phyloP scores from a whole-genome alignment of 2,113 vertebrate genomes.

The Phasianus colchicus region DNA sequence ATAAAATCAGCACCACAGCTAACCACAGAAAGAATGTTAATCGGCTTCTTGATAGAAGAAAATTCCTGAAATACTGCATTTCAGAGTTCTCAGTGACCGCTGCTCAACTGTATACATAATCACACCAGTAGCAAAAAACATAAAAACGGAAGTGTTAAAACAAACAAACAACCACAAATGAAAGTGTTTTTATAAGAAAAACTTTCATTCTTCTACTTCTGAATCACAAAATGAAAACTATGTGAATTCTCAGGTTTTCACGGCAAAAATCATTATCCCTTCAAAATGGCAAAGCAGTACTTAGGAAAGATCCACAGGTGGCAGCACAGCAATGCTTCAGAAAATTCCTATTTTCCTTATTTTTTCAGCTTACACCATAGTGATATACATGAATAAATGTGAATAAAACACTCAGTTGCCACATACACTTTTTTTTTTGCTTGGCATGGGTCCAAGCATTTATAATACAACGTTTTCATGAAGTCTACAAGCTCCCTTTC shows the following conservation, averaged over 20 bases:
- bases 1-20: not conserved
- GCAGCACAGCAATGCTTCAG: slow-evolving; percentile 21
- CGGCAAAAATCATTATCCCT: not conserved
- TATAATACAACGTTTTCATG: not conserved
- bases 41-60: not conserved
- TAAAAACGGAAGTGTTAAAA: not conserved
- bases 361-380: not conserved
- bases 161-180: not conserved
- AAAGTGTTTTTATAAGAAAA: not conserved
- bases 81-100: not conserved
- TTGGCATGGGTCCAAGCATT: not conserved
- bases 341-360: not conserved
- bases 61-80: not conserved
- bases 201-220: not conserved
- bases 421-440: not conserved
- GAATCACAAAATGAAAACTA: not conserved
- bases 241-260: not conserved
- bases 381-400: not conserved
- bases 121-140: not conserved
- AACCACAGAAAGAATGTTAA: not conserved
- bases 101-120: not conserved
- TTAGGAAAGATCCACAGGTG: slow-evolving; percentile 40
- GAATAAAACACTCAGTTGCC: not conserved
- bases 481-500: not conserved
- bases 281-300: not conserved